Base-by-base conservation (phyloP, 2,888 invertebrate species). In the Cotesia congregata region DNA sequence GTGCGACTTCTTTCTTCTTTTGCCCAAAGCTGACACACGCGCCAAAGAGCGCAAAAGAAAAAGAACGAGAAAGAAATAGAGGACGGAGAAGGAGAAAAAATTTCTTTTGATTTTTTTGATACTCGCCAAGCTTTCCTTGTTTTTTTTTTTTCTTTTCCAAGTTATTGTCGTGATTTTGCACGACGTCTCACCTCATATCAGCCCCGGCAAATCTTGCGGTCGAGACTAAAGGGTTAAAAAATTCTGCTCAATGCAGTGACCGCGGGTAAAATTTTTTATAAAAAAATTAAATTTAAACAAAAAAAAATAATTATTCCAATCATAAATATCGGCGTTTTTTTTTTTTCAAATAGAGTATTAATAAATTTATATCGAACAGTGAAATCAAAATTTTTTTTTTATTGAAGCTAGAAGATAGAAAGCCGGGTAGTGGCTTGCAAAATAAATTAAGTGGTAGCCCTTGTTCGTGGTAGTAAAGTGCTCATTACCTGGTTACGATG, bases 151-250 rank as follows among this genome's bases (percentile, higher is more conserved):
- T 62, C 38, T 64, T 68, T 30, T 12, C 5, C 4, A 68, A 67
- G 73, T 60, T 41, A 40, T 17, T n/a, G n/a, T 64, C 70, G 41
- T n/a, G 67, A 67, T 67, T 67, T 67, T 67, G 3, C 12, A 62
- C 62, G 64, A 40, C 50, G 50, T 67, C 68, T 68, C 74, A 73
- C 72, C 67, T 74, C 50, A 64, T 38, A 65, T 40, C 50, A 62
- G 41, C 50, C 50, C 72, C 74, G 70, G 83, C 30, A 30, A 30
- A 83, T 82, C 83, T 83, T 88, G 88, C 82, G 88, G 88, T 88
- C 87, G 84, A 88, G 88, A 88, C 88, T 86, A 86, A 87, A 86
- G 86, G 86, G 84, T 86, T 86, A 86, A 85, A 84, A 20, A 83
- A 85, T 84, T 50, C 50, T 12, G 12, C 50, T 50, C 12, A 50